phyloP scores from a whole-genome alignment of 1,140 invertebrate species.

The Globodera rostochiensis region DNA sequence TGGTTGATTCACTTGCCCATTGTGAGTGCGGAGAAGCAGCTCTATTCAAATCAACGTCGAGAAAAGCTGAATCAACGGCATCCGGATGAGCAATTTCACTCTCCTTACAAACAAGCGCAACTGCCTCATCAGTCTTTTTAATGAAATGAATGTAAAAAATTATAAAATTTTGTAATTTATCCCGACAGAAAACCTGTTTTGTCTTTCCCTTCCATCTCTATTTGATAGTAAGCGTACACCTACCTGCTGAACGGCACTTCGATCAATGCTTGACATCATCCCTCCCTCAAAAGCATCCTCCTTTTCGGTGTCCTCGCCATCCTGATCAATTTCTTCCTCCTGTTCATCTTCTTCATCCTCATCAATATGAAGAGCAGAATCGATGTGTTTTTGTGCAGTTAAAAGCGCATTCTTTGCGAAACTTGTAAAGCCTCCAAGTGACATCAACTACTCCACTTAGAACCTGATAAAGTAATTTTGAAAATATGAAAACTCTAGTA shows the following conservation, averaged over 20 bases:
- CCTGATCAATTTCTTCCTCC: constrained; percentile 29
- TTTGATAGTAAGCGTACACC: background rate
- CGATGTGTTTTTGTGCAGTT: constrained; percentile 53
- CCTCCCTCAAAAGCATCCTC: constrained; percentile 16
- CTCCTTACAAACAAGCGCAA: background rate
- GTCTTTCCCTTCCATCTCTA: too few relatives aligned
- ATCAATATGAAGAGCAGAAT: constrained; percentile 54
- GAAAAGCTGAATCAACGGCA: background rate
- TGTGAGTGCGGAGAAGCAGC: constrained; percentile 7
- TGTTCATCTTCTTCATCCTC: constrained; percentile 47
- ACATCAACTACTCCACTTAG: constrained; percentile 33
- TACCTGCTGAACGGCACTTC: constrained; percentile 15
- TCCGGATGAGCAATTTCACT: background rate
- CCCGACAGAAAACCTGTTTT: too few relatives aligned
- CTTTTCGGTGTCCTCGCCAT: constrained; percentile 8
- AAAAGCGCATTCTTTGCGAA: constrained; percentile 56
- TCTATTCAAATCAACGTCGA: constrained; percentile 28
- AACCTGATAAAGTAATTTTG: too few relatives aligned
- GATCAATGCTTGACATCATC: constrained; percentile 21
- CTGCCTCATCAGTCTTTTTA: background rate
- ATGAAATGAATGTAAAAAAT: too few relatives aligned
- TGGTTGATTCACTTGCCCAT: constrained; percentile 14
- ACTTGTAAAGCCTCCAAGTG: constrained; percentile 55
- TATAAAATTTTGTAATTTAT: too few relatives aligned
- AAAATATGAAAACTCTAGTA: too few relatives aligned